These are phyloP conservation scores for Apomyelois bistriatella DNA, from an alignment of 2,888 invertebrate genomes.

Conservation along the genomic window DNA sequence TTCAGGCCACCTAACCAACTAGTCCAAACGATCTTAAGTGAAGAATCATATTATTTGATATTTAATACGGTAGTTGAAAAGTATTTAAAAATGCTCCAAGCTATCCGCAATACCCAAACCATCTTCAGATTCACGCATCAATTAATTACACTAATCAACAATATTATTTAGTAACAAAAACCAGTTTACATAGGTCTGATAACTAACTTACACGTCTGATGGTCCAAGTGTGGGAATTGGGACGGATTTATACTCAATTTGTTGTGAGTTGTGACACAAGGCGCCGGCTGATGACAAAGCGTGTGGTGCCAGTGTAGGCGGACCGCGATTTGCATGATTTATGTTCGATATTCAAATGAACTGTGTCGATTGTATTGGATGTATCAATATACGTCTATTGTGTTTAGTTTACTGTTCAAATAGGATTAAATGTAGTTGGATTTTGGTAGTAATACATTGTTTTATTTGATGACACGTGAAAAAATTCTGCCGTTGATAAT, in stretches of 20 bases:
- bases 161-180: constrained; percentile 18
- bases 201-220: constrained; percentile 17
- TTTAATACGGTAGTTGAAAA: too few relatives aligned
- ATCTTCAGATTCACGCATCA: not conserved
- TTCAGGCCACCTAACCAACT: too few relatives aligned
- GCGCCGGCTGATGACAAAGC: constrained; percentile 49
- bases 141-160: constrained; percentile 7
- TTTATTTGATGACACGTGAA: too few relatives aligned
- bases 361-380: not conserved
- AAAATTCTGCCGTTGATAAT: too few relatives aligned
- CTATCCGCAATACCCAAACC: not conserved
- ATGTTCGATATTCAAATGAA: not conserved
- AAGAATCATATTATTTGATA: too few relatives aligned
- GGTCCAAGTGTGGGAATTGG: constrained; percentile 67
- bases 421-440: too few relatives aligned
- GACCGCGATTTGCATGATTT: not conserved
- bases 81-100: not conserved
- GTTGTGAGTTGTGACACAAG: constrained; percentile 58
- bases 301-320: constrained; percentile 33
- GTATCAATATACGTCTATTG: too few relatives aligned
- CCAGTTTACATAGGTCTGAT: constrained; percentile 33
- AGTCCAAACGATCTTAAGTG: too few relatives aligned
- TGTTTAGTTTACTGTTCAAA: too few relatives aligned
- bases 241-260: constrained; percentile 42
- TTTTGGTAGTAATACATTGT: too few relatives aligned